Base-by-base conservation (phyloP, 2,888 invertebrate genomes). In the Lydus trimaculatus region DNA sequence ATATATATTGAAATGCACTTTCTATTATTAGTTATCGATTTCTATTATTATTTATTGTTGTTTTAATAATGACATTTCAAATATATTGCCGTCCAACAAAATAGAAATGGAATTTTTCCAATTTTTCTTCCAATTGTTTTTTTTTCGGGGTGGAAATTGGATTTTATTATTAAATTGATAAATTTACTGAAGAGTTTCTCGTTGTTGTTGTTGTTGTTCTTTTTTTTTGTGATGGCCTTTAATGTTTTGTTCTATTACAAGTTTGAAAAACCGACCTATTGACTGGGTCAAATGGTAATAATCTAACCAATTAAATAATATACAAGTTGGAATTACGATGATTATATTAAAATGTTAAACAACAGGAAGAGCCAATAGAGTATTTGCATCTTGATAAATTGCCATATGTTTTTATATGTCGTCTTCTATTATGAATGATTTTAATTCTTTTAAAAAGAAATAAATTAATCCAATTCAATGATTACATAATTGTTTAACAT, bases 341-440 rank as follows among this genome's bases (percentile, higher is more conserved):
- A 77, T 77, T 78, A 73, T 72, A 79, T 79, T 75, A 77, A 48
- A 74, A 74, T 67, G 73, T 66, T 77, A 76, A 80, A 79, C 78
- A 78, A 80, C 81, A 80, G 81, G 81, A 81, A 80, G 80, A 75
- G 73, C 78, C 77, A 80, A 81, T 81, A 80, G 77, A 80, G 75
- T 71, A 79, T 81, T 80, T 79, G 80, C 79, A 78, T 81, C 78
- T 80, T 76, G 76, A 74, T 73, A 73, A 66, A 56, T 25, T 61
- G 48, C 58, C 36, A 48, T 48, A 28, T 39, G 39, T 33, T 20
- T 43, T 43, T 62, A 43, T 43, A 43, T 17, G 43, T 62, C 17
- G 17, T 36, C 17, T 23, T 31, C 15, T 33, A 20, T 23, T n/a
- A 33, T 15, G 17, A 23, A 61, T 23, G 23, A 39, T 43, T 62